Conservation (phyloP, 2,888 invertebrate species). For the Oscheius sp. region DNA sequence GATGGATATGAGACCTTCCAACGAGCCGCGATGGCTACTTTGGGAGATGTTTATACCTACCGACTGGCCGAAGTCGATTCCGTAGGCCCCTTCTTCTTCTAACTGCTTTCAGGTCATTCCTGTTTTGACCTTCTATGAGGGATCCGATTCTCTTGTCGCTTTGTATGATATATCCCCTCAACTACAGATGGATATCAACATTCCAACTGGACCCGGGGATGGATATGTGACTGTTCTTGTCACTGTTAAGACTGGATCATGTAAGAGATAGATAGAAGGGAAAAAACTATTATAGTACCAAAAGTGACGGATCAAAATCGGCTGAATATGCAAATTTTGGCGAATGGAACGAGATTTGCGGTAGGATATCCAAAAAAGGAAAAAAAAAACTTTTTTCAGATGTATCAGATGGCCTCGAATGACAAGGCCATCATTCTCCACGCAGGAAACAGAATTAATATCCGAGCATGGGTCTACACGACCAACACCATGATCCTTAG, state of each 20-base stretch:
- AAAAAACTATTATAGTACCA: constrained; percentile 3
- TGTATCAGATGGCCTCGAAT: not conserved
- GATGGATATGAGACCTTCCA: constrained; percentile 2
- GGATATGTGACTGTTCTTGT: not conserved
- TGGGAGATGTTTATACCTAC: constrained; percentile 13
- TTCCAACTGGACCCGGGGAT: not conserved
- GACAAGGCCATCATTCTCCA: not conserved
- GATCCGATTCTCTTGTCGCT: not conserved
- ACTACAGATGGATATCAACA: not conserved
- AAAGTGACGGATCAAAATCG: not conserved
- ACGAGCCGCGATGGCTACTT: constrained; percentile 1
- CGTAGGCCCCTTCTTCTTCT: not conserved
- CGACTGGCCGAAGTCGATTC: not conserved
- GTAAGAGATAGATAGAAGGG: not conserved
- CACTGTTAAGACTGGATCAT: not conserved
- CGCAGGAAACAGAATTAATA: not conserved
- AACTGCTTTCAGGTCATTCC: not conserved
- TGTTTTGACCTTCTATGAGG: not conserved
- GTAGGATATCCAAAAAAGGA: not conserved
- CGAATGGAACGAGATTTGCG: not conserved
- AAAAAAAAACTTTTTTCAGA: not conserved
- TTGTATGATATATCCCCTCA: not conserved
- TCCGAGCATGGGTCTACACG: not conserved
- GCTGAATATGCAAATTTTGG: not conserved
- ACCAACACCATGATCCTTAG: not conserved